Evolutionary conservation across 2,113 vertebrate species (phyloP), one percentile per base, ranked within the genome.

Genomic region (Thinocorus orbignyianus): DNA sequence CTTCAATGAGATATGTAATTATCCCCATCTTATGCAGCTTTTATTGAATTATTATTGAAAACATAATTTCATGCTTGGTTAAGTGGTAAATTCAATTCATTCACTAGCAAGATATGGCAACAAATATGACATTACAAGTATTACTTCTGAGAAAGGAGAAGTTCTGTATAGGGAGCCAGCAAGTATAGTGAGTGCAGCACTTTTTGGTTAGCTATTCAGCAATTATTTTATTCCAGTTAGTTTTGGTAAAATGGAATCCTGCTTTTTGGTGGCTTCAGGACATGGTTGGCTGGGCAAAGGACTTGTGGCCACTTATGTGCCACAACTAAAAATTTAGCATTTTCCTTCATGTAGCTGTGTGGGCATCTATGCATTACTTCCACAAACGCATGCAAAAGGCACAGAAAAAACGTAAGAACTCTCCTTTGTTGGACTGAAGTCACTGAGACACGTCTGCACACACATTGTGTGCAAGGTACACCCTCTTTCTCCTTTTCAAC

Each of bases 1-100:
- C 82, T 94, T 94, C 92, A 92, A 8, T 95, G 74, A 77, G 70
- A 86, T 68, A 83, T 35, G 86, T 97, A 97, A 97, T 97, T 96
- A 87, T 88, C 95, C 81, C 73, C 51, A 93, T 62, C 74, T 97
- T 97, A 94, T 85, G 92, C 57, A 84, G 90, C 71, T 68, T 70
- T 96, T 96, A 97, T 93, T 97, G 95, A 97, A 97, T 97, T 98
- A 96, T 94, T 97, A 97, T 96, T 96, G 97, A 97, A 97, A 98
- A 97, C 95, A 94, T 93, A 88, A 98, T 98, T 98, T 97, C 92
- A 33, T 97, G 97, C 97, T 97, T 95, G 80, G 79, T 86, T 92
- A 97, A 97, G 92, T 97, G 58, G 83, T 94, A 98, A 98, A 98
- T 98, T 97, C 94, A 95, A 98, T 97, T 97, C 88, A 87, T 95